phyloP scores from a whole-genome alignment of 2,888 invertebrate species.

The Suillia variegata region DNA sequence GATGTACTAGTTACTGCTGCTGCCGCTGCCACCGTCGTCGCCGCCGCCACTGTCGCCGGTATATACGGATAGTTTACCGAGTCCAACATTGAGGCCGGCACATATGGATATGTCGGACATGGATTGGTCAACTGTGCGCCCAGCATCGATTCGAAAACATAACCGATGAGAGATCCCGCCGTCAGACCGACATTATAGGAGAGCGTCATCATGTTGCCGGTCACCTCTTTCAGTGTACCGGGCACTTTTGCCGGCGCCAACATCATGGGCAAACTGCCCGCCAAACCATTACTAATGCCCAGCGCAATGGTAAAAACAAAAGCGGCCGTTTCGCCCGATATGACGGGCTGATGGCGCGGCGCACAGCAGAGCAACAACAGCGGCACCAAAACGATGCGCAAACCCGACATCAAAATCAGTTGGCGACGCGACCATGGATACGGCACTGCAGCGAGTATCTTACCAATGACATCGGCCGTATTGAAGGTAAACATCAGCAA shows the following conservation, averaged over 20 bases:
- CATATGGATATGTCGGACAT: constrained; percentile 60
- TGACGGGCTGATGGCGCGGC: constrained; percentile 76
- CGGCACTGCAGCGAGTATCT: constrained; percentile 75
- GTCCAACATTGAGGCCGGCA: constrained; percentile 45
- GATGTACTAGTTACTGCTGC: constrained; percentile 30
- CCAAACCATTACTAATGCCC: constrained; percentile 84
- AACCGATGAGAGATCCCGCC: constrained; percentile 82
- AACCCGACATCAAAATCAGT: constrained; percentile 74
- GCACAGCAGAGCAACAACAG: constrained; percentile 81
- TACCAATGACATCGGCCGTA: constrained; percentile 81
- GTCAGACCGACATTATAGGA: constrained; percentile 88
- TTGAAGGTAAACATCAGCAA: constrained; percentile 89
- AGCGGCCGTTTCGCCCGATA: constrained; percentile 71
- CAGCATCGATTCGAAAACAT: constrained; percentile 72
- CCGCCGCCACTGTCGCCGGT: constrained; percentile 30
- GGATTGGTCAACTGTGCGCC: constrained; percentile 64
- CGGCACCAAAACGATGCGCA: constrained; percentile 78
- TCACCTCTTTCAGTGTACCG: constrained; percentile 83
- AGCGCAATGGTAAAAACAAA: constrained; percentile 71
- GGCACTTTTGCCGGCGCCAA: constrained; percentile 86
- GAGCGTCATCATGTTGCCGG: constrained; percentile 94
- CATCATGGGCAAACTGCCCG: constrained; percentile 93
- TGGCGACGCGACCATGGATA: constrained; percentile 84
- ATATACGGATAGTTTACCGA: constrained; percentile 34
- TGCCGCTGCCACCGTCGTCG: constrained; percentile 24